Conservation (phyloP, 2,797 vertebrate genomes). For the Micromesistius poutassou region DNA sequence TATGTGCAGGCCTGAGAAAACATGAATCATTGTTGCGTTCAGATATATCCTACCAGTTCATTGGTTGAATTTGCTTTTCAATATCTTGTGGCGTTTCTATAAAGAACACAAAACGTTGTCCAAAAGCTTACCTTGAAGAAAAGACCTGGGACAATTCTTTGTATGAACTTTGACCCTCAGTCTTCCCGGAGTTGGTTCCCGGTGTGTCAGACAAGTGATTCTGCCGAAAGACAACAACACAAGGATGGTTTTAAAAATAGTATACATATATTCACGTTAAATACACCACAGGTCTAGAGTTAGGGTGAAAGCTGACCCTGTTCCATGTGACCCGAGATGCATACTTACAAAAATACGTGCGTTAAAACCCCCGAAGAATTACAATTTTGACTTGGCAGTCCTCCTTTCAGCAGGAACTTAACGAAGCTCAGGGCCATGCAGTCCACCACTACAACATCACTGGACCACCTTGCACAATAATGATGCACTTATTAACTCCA, state of each 20-base stretch:
- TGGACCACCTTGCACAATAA: neutral
- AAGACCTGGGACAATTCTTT: slow-evolving; percentile 4
- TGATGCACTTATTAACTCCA: too few species aligned
- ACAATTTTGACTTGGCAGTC: slow-evolving; percentile 23
- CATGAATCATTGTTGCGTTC: neutral
- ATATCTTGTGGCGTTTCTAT: neutral
- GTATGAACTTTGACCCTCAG: slow-evolving; percentile 35
- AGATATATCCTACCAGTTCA: neutral
- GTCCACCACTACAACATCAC: neutral
- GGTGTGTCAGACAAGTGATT: slow-evolving; percentile 58
- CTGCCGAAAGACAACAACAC: slow-evolving; percentile 31
- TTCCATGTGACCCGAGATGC: neutral
- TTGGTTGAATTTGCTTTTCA: neutral
- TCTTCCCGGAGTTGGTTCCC: slow-evolving; percentile 59
- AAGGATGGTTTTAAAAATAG: neutral
- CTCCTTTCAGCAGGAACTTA: slow-evolving; percentile 36
- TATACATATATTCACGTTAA: neutral
- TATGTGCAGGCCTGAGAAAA: slow-evolving; percentile 18
- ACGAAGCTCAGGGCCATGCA: neutral
- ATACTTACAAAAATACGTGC: slow-evolving; percentile 66
- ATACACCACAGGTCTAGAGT: neutral
- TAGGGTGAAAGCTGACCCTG: neutral
- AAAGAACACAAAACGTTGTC: neutral
- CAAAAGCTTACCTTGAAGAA: slow-evolving; percentile 37
- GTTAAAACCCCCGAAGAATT: slow-evolving; percentile 37